Evolutionary conservation across 2,797 vertebrate genomes (phyloP).

Genomic region (Cichlasoma orientale): DNA sequence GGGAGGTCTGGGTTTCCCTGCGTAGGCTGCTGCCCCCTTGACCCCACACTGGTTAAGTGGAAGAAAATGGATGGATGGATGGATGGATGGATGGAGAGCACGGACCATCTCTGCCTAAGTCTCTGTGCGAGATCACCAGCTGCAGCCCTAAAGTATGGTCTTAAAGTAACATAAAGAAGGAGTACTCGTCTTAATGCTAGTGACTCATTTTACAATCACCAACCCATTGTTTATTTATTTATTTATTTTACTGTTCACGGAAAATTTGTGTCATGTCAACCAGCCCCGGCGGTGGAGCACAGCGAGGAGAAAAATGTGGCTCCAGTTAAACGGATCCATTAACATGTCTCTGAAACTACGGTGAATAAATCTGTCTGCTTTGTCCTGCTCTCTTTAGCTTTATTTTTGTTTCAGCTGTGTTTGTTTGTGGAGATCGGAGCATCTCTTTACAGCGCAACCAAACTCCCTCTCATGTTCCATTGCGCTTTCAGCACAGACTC

Average conservation of each 20-base stretch:
- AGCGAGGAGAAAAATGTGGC: conserved; percentile 61
- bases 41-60: no score
- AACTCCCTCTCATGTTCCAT: not conserved
- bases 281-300: conserved; percentile 28
- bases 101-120: not conserved
- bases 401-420: conserved; percentile 32
- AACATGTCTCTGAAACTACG: conserved; percentile 32
- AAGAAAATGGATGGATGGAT: no score
- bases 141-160: conserved; percentile 31
- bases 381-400: conserved; percentile 11
- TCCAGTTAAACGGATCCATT: conserved; percentile 62
- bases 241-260: conserved; percentile 70
- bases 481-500: not conserved
- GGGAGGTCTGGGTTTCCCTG: no score
- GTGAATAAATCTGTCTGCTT: conserved; percentile 20
- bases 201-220: conserved; percentile 62
- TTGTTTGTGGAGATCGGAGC: conserved; percentile 36
- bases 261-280: conserved; percentile 73
- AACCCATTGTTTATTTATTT: conserved; percentile 58
- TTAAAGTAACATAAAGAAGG: not conserved
- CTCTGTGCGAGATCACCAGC: conserved; percentile 38
- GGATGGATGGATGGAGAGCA: not conserved
- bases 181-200: conserved; percentile 38
- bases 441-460: conserved; percentile 14
- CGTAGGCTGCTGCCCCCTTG: no score